Percentiles rank a stretch among this genome's conserved stretches.
Evolutionary conservation across 2,797 vertebrate species (phyloP).

Genomic region (Chelidonichthys spinosus): DNA sequence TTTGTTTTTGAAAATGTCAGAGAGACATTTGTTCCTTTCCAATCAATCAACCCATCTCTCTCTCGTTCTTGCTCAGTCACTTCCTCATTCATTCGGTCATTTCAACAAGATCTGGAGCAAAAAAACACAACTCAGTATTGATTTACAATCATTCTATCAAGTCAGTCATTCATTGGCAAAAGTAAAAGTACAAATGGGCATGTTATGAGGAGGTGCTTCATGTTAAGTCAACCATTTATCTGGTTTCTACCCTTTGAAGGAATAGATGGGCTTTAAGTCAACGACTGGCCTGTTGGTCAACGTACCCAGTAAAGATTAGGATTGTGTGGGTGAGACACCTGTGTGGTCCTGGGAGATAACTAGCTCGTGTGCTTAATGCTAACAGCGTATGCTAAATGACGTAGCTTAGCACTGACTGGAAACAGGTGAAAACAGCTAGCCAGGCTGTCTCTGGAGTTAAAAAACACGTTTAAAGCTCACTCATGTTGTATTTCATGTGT

Average conservation of each 20-base stretch:
- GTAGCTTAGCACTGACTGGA: constrained; percentile 11
- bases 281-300: constrained; percentile 32
- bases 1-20: constrained; percentile 58
- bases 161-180: constrained; percentile 79
- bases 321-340: not conserved
- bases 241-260: constrained; percentile 29
- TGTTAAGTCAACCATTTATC: constrained; percentile 39
- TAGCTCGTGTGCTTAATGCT: constrained; percentile 20
- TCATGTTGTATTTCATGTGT: not conserved
- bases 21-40: constrained; percentile 57
- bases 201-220: constrained; percentile 62
- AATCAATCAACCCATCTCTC: constrained; percentile 29
- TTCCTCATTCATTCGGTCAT: constrained; percentile 58
- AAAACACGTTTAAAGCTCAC: not conserved
- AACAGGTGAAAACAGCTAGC: not conserved
- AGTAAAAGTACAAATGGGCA: constrained; percentile 68
- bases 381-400: not conserved
- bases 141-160: constrained; percentile 74
- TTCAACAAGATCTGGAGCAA: constrained; percentile 58
- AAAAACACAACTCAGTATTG: constrained; percentile 34
- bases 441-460: not conserved
- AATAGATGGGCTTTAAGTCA: not conserved
- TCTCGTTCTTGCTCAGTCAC: constrained; percentile 17
- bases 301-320: constrained; percentile 9
- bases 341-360: constrained; percentile 1